phyloP scores from a whole-genome alignment of 2,888 invertebrate species.

The Scaptomyza flava region DNA sequence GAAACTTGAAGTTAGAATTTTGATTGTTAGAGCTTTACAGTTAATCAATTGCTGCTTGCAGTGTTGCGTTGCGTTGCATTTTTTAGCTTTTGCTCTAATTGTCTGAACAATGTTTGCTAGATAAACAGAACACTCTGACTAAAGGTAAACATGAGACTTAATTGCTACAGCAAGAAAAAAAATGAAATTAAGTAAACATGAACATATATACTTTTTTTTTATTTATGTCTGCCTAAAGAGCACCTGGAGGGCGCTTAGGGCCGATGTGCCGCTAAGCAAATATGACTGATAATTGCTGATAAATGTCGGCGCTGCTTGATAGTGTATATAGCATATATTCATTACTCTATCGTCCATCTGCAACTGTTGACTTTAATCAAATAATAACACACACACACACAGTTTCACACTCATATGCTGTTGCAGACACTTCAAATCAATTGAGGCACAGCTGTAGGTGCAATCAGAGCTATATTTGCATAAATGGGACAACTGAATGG shows the following conservation, averaged over 20 bases:
- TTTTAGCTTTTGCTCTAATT: conserved; percentile 42
- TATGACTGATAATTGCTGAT: conserved; percentile 66
- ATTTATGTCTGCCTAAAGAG: conserved; percentile 4
- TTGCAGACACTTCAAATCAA: conserved; percentile 42
- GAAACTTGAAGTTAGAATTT: background rate
- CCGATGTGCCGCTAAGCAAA: conserved; percentile 66
- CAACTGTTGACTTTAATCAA: conserved; percentile 68
- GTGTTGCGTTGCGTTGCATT: conserved; percentile 30
- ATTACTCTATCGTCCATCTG: conserved; percentile 26
- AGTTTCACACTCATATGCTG: conserved; percentile 13
- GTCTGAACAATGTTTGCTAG: conserved; percentile 53
- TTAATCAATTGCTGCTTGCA: conserved; percentile 6
- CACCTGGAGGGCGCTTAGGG: conserved; percentile 50
- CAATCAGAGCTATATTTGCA: conserved; percentile 67
- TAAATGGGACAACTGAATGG: conserved; percentile 43
- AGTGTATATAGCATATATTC: conserved; percentile 14
- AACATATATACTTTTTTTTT: conserved; percentile 4
- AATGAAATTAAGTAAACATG: conserved; percentile 15
- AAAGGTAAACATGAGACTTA: conserved; percentile 54
- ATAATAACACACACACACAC: conserved; percentile 25
- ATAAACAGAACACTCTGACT: conserved; percentile 50
- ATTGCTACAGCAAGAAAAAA: conserved; percentile 51
- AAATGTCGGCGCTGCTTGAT: conserved; percentile 46
- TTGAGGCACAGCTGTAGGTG: conserved; percentile 52
- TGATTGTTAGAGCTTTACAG: background rate